Evolutionary conservation across 2,888 invertebrate species (phyloP).

Genomic region (Nomada flava): DNA sequence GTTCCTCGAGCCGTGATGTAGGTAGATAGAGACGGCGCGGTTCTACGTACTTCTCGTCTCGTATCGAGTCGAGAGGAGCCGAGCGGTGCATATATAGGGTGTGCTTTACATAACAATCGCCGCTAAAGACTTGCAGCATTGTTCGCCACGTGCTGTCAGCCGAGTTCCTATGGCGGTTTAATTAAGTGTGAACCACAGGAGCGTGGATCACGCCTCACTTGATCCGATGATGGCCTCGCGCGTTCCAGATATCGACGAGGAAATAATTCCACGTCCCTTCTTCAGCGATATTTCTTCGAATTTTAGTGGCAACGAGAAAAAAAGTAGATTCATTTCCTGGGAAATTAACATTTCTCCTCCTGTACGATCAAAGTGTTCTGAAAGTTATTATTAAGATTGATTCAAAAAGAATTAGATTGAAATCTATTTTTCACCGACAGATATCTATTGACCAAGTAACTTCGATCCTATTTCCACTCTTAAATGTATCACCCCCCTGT

Average conservation of each 20-base stretch:
- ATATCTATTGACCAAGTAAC: too few relatives aligned
- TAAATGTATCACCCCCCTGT: background rate
- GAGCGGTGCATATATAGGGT: constrained; percentile 79
- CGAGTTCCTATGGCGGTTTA: constrained; percentile 82
- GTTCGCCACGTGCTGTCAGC: constrained; percentile 82
- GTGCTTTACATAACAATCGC: constrained; percentile 84
- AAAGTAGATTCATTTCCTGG: too few relatives aligned
- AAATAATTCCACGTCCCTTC: constrained; percentile 65
- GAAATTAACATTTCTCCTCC: too few relatives aligned
- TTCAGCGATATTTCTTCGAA: constrained; percentile 16
- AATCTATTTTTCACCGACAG: too few relatives aligned
- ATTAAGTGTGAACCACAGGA: constrained; percentile 85
- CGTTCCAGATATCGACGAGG: constrained; percentile 77
- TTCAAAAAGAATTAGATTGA: too few relatives aligned
- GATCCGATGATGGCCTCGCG: constrained; percentile 82
- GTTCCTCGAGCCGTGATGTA: constrained; percentile 47
- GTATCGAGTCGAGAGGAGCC: constrained; percentile 73
- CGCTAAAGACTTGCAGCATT: constrained; percentile 84
- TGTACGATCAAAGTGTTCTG: too few relatives aligned
- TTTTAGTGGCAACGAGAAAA: background rate
- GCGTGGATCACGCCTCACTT: constrained; percentile 83
- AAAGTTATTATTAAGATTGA: too few relatives aligned
- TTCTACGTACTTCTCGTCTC: constrained; percentile 70
- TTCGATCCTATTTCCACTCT: too few relatives aligned
- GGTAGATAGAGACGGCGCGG: constrained; percentile 35